These are phyloP conservation scores for Ormyrus pomaceus DNA, from an alignment of 2,888 invertebrate species.

Conservation along the genomic window DNA sequence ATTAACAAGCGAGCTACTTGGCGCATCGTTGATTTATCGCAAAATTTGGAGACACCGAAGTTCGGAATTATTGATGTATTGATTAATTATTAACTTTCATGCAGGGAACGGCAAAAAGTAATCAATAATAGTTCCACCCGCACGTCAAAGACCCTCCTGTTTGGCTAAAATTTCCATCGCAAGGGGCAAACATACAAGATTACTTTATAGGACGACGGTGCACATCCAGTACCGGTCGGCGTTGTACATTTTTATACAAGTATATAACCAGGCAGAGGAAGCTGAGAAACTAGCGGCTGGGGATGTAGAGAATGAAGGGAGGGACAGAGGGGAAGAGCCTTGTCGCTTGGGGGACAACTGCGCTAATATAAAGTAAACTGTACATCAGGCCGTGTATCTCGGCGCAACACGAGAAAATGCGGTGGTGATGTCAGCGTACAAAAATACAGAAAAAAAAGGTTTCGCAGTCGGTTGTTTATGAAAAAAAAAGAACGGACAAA, in stretches of 20 bases:
- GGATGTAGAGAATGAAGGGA: background rate
- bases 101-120: too few species aligned
- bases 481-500: slow-evolving; percentile 29
- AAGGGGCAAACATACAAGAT: too few species aligned
- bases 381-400: slow-evolving; percentile 37
- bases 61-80: too few species aligned
- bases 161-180: too few species aligned
- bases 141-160: too few species aligned
- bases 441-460: slow-evolving; percentile 23
- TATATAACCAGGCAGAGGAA: background rate
- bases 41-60: too few species aligned
- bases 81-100: too few species aligned
- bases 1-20: too few species aligned
- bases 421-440: background rate
- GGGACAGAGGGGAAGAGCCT: slow-evolving; percentile 5
- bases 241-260: background rate
- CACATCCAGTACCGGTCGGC: background rate
- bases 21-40: too few species aligned
- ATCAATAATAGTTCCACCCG: too few species aligned
- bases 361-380: slow-evolving; percentile 39
- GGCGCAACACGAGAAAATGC: slow-evolving; percentile 1
- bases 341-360: slow-evolving; percentile 39
- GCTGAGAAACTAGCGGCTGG: slow-evolving; percentile 1
- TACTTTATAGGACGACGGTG: background rate
- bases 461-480: slow-evolving; percentile 14